Evolutionary conservation across 30 jellyfish, hydroid and myxozoan genomes (phyloP).

Genomic region (Sanderia malayensis): DNA sequence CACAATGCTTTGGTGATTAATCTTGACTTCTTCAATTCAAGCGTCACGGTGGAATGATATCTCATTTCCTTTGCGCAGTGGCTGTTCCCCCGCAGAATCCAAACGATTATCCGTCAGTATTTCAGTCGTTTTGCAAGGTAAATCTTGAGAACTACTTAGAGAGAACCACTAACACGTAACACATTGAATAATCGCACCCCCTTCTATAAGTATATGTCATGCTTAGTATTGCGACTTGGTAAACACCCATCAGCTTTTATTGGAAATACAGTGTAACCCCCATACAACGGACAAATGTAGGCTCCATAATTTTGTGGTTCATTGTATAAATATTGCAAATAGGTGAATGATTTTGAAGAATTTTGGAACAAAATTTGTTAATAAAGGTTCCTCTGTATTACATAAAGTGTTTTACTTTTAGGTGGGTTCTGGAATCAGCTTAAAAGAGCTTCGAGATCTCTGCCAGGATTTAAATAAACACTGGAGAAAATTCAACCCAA

Average conservation of each 20-base stretch:
- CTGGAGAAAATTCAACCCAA: conserved; percentile 70
- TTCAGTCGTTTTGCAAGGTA: conserved; percentile 76
- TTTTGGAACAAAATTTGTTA: too few relatives aligned
- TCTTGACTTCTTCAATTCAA: background rate
- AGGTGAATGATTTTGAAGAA: too few relatives aligned
- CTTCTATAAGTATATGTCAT: too few relatives aligned
- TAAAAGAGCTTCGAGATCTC: conserved; percentile 58
- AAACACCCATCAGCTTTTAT: too few relatives aligned
- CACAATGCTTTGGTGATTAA: too few relatives aligned
- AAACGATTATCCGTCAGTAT: conserved; percentile 55
- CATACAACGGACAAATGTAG: too few relatives aligned
- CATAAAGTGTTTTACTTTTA: background rate
- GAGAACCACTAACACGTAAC: background rate
- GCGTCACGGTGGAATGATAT: conserved; percentile 88
- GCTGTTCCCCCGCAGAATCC: conserved; percentile 65
- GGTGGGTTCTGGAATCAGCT: conserved; percentile 91
- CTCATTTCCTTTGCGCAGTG: conserved; percentile 79
- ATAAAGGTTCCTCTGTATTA: background rate
- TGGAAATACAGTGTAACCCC: too few relatives aligned
- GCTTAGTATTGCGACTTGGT: too few relatives aligned
- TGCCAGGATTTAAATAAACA: conserved; percentile 53
- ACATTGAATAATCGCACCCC: too few relatives aligned
- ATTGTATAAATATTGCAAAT: too few relatives aligned
- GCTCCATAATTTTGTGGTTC: too few relatives aligned
- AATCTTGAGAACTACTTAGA: background rate